Evolutionary conservation across 2,888 invertebrate species (phyloP).

Genomic region (Drosophila neonasuta): DNA sequence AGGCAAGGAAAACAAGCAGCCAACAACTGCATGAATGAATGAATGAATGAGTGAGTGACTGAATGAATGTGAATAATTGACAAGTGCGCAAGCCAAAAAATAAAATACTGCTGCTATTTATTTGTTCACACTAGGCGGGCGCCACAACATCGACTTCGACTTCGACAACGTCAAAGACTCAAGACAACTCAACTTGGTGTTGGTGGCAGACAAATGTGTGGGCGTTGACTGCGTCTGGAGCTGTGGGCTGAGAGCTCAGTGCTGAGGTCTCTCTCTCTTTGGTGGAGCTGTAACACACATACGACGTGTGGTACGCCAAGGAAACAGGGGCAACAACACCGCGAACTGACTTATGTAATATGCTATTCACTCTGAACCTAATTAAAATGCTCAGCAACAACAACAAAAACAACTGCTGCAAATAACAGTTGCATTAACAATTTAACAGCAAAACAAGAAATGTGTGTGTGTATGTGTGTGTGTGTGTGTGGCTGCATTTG

Average conservation of each 20-base stretch:
- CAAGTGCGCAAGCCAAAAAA: slow-evolving; percentile 44
- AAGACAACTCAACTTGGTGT: slow-evolving; percentile 33
- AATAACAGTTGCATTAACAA: slow-evolving; percentile 38
- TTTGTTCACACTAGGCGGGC: slow-evolving; percentile 30
- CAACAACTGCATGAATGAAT: slow-evolving; percentile 25
- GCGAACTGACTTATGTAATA: slow-evolving; percentile 49
- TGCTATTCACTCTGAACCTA: slow-evolving; percentile 44
- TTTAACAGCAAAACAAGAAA: slow-evolving; percentile 34
- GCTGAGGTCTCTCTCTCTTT: slow-evolving; percentile 14
- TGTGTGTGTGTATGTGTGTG: slow-evolving; percentile 10
- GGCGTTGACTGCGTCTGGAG: slow-evolving; percentile 46
- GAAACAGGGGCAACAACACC: slow-evolving; percentile 7
- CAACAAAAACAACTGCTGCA: slow-evolving; percentile 4
- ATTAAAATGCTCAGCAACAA: slow-evolving; percentile 52
- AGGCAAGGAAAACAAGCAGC: slow-evolving; percentile 36
- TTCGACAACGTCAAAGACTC: slow-evolving; percentile 8
- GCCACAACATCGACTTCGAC: slow-evolving; percentile 10
- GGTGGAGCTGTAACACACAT: slow-evolving; percentile 13
- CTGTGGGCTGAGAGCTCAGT: slow-evolving; percentile 29
- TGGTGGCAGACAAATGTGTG: slow-evolving; percentile 39
- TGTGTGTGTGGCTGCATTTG: slow-evolving; percentile 39
- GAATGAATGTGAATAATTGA: slow-evolving; percentile 58
- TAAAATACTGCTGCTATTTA: slow-evolving; percentile 33
- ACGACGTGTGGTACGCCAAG: not conserved
- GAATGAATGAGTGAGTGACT: slow-evolving; percentile 27